Evolutionary conservation across 37 sponge, comb jelly and placozoan species (phyloP), one percentile per base, ranked within the genome.

Genomic region (Chondrilla cf. caribensis): DNA sequence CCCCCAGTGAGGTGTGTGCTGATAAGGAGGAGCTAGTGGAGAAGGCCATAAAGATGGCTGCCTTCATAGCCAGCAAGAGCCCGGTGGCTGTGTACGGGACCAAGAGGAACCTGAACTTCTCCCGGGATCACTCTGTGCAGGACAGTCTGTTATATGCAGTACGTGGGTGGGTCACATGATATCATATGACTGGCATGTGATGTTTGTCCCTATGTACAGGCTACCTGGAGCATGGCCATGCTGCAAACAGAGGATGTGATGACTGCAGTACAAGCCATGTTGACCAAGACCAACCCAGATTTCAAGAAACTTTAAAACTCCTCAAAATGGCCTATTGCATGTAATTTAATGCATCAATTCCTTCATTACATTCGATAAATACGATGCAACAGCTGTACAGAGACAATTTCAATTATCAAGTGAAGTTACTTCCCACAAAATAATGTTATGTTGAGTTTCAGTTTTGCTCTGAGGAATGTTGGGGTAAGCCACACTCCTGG

Each of bases 1-100:
- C 22, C 42, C 81, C 19, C 42, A 85, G 86, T 66, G 60, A 82
- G 0, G 85, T 95, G 36, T 79, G 71, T 31, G 42, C 70, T 3
- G 88, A 93, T 70, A 73, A 67, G 60, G 87, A 81, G 15, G 78
- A 75, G 42, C 38, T 87, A 66, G 58, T 89, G 26, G 77, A 86
- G 36, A 89, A 81, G 36, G 95, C 87, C 19, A 25, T 98, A 71
- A 62, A 84, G 18, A 33, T 93, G 36, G 96, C 95, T 7, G 55
- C 82, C 0, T 24, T 43, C 54, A 95, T 98, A n/a, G 93, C 96
- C 18, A 70, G 77, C 43, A 95, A 95, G 84, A 98, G 98, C 54
- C 98, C 98, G 2, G 92, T 98, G 29, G 98, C 98, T 21, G 85
- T 98, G 29, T 89, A 84, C 58, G 94, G 89, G 22, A 90, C 93